Conservation (phyloP, 2,113 vertebrate species). For the Poeciliopsis occidentalis region DNA sequence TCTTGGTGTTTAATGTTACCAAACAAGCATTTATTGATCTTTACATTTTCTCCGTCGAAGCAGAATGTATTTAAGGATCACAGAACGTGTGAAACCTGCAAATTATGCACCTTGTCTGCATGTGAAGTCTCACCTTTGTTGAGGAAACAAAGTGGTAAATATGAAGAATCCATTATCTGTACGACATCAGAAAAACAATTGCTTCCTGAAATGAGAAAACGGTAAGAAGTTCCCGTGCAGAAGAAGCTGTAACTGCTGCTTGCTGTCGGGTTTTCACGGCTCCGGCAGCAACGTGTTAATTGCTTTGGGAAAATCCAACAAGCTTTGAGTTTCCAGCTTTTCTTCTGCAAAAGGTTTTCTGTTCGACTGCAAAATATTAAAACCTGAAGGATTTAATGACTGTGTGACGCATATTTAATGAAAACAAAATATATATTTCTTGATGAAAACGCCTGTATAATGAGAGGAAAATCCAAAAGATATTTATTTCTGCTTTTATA, state of each 20-base stretch:
- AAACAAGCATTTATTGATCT: not conserved
- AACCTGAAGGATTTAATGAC: too few relatives aligned
- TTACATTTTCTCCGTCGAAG: not conserved
- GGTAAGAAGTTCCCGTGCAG: not conserved
- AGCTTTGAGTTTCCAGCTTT: conserved; percentile 26
- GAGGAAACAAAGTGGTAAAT: not conserved
- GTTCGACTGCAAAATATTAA: too few relatives aligned
- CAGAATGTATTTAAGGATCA: not conserved
- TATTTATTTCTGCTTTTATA: too few relatives aligned
- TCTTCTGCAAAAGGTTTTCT: conserved; percentile 3
- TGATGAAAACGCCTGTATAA: too few relatives aligned
- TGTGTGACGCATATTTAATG: too few relatives aligned
- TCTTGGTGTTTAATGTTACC: not conserved
- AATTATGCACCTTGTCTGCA: not conserved
- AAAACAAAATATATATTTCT: too few relatives aligned
- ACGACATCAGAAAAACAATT: not conserved
- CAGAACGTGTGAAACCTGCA: not conserved
- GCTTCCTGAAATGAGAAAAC: not conserved
- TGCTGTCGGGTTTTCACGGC: not conserved
- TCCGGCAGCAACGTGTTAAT: conserved; percentile 35
- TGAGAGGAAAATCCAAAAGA: too few relatives aligned
- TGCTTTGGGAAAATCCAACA: conserved; percentile 38
- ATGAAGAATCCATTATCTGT: not conserved
- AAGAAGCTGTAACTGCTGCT: not conserved
- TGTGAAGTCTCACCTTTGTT: not conserved